Evolutionary conservation across 2,113 vertebrate species (phyloP).

Genomic region (Rhabdornis inornatus): DNA sequence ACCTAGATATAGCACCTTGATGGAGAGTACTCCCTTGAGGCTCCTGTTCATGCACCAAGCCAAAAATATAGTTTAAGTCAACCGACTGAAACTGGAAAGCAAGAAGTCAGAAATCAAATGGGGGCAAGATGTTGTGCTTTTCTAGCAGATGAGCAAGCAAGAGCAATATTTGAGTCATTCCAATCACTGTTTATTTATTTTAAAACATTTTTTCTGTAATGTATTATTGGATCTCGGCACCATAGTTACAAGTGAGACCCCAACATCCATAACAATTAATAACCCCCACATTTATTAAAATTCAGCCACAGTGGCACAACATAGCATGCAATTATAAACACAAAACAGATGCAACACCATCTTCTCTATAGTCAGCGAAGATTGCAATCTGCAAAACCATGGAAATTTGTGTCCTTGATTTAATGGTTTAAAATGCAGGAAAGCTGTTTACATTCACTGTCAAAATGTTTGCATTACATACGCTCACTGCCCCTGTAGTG

Average conservation of each 20-base stretch:
- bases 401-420: conserved; percentile 47
- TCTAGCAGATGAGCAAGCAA: background rate
- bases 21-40: background rate
- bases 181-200: background rate
- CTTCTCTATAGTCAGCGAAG: conserved; percentile 23
- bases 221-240: background rate
- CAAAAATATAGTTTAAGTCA: background rate
- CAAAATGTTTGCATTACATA: conserved; percentile 75
- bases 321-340: conserved; percentile 33
- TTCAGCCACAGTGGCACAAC: conserved; percentile 28
- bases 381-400: conserved; percentile 46
- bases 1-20: background rate
- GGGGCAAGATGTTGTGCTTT: background rate
- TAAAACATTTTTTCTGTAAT: background rate
- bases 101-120: background rate
- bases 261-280: conserved; percentile 2
- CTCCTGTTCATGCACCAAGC: background rate
- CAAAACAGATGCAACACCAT: conserved; percentile 62
- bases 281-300: conserved; percentile 23
- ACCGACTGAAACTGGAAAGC: background rate
- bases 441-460: conserved; percentile 59
- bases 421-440: conserved; percentile 53
- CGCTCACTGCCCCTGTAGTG: conserved; percentile 54
- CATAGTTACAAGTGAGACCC: background rate
- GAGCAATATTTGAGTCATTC: background rate